Percentiles rank a stretch among this genome's conserved stretches.
Conservation (phyloP, 2,797 vertebrate genomes). For the Acomys russatus region DNA sequence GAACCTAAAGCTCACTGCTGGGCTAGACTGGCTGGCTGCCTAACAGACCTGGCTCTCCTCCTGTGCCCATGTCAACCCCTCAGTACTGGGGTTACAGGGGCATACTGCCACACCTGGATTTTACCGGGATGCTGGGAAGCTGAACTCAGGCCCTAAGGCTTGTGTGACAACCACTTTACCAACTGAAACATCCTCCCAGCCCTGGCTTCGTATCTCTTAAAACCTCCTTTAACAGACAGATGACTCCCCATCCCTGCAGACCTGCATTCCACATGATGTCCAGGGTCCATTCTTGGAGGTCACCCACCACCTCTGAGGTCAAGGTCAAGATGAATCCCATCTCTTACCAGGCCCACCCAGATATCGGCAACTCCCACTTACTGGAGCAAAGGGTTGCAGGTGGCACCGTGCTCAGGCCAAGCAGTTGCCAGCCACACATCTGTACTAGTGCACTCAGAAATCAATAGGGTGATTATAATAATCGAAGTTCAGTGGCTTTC, state of each 20-base stretch:
- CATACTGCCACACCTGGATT: background rate
- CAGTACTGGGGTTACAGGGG: background rate
- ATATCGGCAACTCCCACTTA: background rate
- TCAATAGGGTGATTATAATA: constrained; percentile 80
- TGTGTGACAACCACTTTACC: background rate
- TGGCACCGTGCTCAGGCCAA: background rate
- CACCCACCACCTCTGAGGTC: too few relatives aligned
- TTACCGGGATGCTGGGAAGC: background rate
- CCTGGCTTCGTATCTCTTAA: background rate
- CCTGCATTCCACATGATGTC: too few relatives aligned
- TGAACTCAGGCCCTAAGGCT: background rate
- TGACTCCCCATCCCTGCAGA: background rate
- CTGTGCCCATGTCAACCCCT: background rate
- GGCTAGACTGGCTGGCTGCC: background rate
- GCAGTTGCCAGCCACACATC: accelerated
- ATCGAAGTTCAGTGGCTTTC: background rate
- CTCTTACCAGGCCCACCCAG: background rate
- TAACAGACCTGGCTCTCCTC: background rate
- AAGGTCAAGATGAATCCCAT: background rate
- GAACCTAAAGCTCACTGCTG: background rate
- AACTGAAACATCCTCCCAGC: background rate
- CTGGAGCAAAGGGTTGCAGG: background rate
- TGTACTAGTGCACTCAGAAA: constrained; percentile 47
- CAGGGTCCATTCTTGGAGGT: background rate
- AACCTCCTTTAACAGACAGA: background rate